phyloP scores from a whole-genome alignment of 2,888 invertebrate genomes.

The Hyposoter dolosus region DNA sequence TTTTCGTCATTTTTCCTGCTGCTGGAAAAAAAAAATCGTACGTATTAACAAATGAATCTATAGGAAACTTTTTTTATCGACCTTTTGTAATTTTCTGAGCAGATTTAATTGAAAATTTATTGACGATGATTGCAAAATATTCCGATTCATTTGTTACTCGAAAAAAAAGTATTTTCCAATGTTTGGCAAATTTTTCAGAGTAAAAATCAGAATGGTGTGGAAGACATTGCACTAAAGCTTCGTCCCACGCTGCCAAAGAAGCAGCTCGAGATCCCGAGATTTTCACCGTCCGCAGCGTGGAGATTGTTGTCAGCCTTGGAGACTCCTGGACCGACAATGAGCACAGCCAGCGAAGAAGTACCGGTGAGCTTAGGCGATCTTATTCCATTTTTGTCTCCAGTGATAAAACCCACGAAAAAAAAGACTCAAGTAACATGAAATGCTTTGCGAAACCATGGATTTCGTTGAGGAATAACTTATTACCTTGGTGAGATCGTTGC shows the following conservation, averaged over 20 bases:
- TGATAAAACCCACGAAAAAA: slow-evolving; percentile 42
- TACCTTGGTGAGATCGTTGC: slow-evolving; percentile 3
- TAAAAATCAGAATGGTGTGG: slow-evolving; percentile 84
- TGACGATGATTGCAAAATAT: not conserved
- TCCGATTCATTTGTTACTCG: not conserved
- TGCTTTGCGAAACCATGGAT: slow-evolving; percentile 35
- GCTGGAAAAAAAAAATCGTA: not conserved
- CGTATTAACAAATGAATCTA: not conserved
- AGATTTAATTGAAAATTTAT: not conserved
- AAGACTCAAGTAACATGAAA: slow-evolving; percentile 6
- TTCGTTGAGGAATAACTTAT: slow-evolving; percentile 11
- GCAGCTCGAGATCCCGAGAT: slow-evolving; percentile 91
- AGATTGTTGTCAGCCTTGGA: slow-evolving; percentile 89
- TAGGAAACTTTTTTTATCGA: not conserved
- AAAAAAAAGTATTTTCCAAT: not conserved
- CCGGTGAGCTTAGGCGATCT: slow-evolving; percentile 73
- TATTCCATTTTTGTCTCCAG: slow-evolving; percentile 11
- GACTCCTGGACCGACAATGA: slow-evolving; percentile 83
- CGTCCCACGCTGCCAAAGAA: slow-evolving; percentile 93
- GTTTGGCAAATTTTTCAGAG: slow-evolving; percentile 72
- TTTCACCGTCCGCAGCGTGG: slow-evolving; percentile 95
- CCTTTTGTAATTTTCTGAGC: not conserved
- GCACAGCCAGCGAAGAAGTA: slow-evolving; percentile 82
- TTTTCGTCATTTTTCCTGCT: not conserved
- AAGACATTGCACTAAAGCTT: slow-evolving; percentile 90